Percentiles rank a stretch among this genome's conserved stretches.
Evolutionary conservation across 1,140 invertebrate species (phyloP).

Genomic region (Neotoxoptera formosana): DNA sequence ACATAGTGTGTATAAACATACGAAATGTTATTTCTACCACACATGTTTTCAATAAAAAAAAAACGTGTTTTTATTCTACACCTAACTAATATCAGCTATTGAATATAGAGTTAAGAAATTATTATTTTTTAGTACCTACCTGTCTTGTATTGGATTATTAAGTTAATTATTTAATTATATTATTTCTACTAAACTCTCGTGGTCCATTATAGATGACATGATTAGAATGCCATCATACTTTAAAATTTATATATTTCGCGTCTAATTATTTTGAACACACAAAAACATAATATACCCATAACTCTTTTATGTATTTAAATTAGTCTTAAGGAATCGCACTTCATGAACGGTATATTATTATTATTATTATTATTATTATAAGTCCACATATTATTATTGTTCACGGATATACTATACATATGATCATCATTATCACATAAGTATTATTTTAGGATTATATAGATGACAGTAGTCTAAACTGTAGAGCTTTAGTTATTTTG

Average conservation of each 20-base stretch:
- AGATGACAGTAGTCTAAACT: background rate
- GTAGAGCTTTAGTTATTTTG: background rate
- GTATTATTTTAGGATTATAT: constrained; percentile 22
- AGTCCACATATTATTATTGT: constrained; percentile 12
- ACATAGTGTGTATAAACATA: background rate
- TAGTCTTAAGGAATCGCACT: background rate
- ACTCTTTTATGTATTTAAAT: background rate
- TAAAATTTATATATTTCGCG: background rate
- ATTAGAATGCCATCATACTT: background rate
- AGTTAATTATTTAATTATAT: background rate
- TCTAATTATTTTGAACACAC: background rate
- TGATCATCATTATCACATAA: constrained; percentile 51
- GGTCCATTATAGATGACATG: background rate
- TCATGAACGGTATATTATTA: background rate
- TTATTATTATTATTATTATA: too few relatives aligned
- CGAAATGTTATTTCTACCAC: background rate
- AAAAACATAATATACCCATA: background rate
- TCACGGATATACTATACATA: background rate
- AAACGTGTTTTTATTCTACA: too few relatives aligned
- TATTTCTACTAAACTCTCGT: background rate
- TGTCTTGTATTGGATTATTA: background rate
- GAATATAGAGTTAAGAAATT: background rate
- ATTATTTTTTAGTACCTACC: background rate
- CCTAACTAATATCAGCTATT: background rate
- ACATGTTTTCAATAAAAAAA: too few relatives aligned